Percentiles rank a stretch among this genome's conserved stretches.
These are phyloP conservation scores for Bombus turneri DNA, from an alignment of 1,140 invertebrate species.

Conservation along the genomic window DNA sequence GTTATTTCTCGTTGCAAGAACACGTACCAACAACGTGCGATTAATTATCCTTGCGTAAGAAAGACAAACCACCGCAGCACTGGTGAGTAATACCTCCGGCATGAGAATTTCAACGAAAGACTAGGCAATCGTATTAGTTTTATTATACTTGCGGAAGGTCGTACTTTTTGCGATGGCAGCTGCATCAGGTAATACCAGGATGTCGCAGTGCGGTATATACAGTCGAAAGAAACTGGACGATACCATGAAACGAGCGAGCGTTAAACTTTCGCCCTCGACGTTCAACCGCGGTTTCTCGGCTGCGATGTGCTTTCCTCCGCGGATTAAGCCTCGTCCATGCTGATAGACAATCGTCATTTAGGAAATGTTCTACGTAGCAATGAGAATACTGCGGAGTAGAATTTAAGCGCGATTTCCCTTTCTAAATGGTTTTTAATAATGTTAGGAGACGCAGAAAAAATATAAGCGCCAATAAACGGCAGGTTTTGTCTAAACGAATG, in stretches of 20 bases:
- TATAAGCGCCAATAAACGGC: no score
- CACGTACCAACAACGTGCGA: background rate
- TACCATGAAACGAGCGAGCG: slow-evolving; percentile 7
- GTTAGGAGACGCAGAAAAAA: no score
- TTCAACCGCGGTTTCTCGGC: background rate
- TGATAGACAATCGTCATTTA: no score
- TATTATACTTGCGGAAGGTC: slow-evolving; percentile 13
- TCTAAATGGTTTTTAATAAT: no score
- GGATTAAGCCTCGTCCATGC: no score
- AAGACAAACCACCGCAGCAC: background rate
- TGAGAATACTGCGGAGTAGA: no score
- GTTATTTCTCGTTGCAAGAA: background rate
- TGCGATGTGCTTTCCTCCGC: no score
- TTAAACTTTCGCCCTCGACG: slow-evolving; percentile 21
- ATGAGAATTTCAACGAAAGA: background rate
- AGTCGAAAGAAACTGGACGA: slow-evolving; percentile 52
- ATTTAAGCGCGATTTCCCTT: no score
- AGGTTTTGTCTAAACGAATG: no score
- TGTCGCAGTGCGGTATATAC: slow-evolving; percentile 64
- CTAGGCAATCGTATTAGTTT: background rate
- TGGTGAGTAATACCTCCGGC: background rate
- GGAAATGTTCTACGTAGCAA: no score
- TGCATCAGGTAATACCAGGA: slow-evolving; percentile 41
- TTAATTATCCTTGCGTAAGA: slow-evolving; percentile 6
- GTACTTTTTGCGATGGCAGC: slow-evolving; percentile 14